phyloP scores from a whole-genome alignment of 1,140 invertebrate genomes.

The Drosophila micromelanica region DNA sequence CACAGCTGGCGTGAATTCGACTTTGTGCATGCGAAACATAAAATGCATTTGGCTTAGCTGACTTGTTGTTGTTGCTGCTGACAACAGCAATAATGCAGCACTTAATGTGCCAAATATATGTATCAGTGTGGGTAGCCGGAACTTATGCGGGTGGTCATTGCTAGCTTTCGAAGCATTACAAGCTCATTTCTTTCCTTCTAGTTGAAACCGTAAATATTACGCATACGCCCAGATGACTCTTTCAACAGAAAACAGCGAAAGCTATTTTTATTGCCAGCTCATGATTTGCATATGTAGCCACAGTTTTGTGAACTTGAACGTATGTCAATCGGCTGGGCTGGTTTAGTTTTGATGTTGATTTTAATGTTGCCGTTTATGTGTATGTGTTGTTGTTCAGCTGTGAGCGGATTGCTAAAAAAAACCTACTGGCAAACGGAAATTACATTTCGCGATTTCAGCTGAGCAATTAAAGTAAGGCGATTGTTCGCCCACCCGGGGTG shows the following conservation, averaged over 20 bases:
- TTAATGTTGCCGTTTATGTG: neutral
- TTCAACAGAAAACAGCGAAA: neutral
- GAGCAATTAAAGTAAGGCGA: slow-evolving; percentile 63
- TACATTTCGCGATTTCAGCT: slow-evolving; percentile 59
- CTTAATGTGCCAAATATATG: slow-evolving; percentile 55
- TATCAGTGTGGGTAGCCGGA: neutral
- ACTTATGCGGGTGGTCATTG: slow-evolving; percentile 39
- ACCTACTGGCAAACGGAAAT: slow-evolving; percentile 62
- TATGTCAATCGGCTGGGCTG: slow-evolving; percentile 29
- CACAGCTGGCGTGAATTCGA: slow-evolving; percentile 45
- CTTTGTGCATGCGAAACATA: slow-evolving; percentile 38
- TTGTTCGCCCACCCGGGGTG: neutral
- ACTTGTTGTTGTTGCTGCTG: slow-evolving; percentile 33
- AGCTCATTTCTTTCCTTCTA: slow-evolving; percentile 9
- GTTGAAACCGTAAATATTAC: slow-evolving; percentile 49
- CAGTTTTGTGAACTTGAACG: slow-evolving; percentile 13
- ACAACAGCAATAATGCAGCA: slow-evolving; percentile 48
- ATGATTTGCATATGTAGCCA: slow-evolving; percentile 29
- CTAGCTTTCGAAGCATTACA: slow-evolving; percentile 47
- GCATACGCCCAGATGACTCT: slow-evolving; percentile 52
- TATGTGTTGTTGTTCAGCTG: slow-evolving; percentile 63
- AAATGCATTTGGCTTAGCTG: slow-evolving; percentile 42
- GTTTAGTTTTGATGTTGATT: neutral
- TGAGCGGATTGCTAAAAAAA: slow-evolving; percentile 42
- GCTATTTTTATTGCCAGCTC: neutral